Conservation (phyloP, 2,888 invertebrate species). For the Apamea monoglypha region DNA sequence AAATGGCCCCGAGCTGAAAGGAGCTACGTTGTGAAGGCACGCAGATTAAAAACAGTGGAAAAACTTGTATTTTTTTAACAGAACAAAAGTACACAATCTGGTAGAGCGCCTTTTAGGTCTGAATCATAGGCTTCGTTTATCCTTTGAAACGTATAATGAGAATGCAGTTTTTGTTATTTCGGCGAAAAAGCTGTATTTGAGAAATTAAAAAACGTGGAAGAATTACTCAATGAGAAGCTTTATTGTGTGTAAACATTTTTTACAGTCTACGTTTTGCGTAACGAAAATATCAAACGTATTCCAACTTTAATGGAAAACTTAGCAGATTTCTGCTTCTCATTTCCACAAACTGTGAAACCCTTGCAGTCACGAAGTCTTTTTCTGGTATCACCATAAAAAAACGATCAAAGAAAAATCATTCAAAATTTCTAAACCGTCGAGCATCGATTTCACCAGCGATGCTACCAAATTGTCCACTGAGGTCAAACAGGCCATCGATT, state of each 20-base stretch:
- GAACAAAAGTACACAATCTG: constrained; percentile 78
- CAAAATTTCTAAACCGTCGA: constrained; percentile 40
- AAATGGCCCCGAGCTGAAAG: constrained; percentile 85
- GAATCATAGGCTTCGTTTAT: constrained; percentile 58
- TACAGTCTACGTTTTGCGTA: not conserved
- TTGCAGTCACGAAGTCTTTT: constrained; percentile 18
- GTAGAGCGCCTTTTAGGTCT: constrained; percentile 62
- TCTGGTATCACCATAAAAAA: constrained; percentile 37
- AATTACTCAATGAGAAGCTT: constrained; percentile 9
- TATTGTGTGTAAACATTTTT: constrained; percentile 23
- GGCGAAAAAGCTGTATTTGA: constrained; percentile 27
- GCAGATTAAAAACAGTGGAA: constrained; percentile 87
- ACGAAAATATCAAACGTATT: constrained; percentile 21
- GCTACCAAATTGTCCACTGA: constrained; percentile 68
- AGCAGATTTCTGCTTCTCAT: not conserved
- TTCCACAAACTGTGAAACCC: not conserved
- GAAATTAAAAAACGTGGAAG: constrained; percentile 26
- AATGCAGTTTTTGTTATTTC: constrained; percentile 56
- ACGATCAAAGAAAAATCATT: constrained; percentile 38
- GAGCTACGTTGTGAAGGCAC: constrained; percentile 81
- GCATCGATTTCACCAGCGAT: constrained; percentile 50
- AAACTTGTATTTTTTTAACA: constrained; percentile 71
- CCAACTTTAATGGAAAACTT: not conserved
- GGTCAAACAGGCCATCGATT: constrained; percentile 71
- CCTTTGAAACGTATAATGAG: constrained; percentile 61